phyloP scores from a whole-genome alignment of 2,888 invertebrate genomes.

The Cheilosia impressa region DNA sequence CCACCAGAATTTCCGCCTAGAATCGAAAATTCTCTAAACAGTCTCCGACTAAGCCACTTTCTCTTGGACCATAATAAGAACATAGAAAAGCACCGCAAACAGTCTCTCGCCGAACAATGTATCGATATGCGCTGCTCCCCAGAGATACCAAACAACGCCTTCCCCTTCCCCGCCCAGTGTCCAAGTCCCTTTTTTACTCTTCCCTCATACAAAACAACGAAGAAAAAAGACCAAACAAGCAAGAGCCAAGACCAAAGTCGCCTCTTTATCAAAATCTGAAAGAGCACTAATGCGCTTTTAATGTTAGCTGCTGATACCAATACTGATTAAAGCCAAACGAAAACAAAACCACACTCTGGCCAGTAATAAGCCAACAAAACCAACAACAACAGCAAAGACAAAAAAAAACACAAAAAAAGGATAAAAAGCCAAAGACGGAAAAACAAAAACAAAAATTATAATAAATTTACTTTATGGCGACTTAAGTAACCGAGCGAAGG shows the following conservation, averaged over 20 bases:
- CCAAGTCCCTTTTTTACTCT: slow-evolving; percentile 44
- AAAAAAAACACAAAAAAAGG: slow-evolving; percentile 59
- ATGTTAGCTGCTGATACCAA: slow-evolving; percentile 83
- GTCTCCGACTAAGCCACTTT: neutral
- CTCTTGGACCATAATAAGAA: neutral
- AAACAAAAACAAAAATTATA: slow-evolving; percentile 37
- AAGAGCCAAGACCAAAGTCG: slow-evolving; percentile 63
- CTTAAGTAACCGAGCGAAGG: slow-evolving; percentile 49
- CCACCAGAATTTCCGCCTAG: neutral
- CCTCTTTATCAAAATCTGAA: slow-evolving; percentile 77
- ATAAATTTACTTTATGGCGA: slow-evolving; percentile 72
- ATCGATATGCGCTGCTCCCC: neutral
- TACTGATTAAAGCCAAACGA: slow-evolving; percentile 80
- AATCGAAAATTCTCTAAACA: neutral
- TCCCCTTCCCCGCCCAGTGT: neutral
- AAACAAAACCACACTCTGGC: slow-evolving; percentile 68
- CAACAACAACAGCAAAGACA: slow-evolving; percentile 30
- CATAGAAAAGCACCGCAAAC: neutral
- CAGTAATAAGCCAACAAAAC: slow-evolving; percentile 67
- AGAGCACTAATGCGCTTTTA: slow-evolving; percentile 84
- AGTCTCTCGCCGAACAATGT: neutral
- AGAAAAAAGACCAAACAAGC: neutral
- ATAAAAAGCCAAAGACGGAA: slow-evolving; percentile 19
- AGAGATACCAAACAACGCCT: neutral
- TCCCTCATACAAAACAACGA: neutral